These are phyloP conservation scores for Phortica magna DNA, from an alignment of 2,888 invertebrate genomes.

Conservation along the genomic window DNA sequence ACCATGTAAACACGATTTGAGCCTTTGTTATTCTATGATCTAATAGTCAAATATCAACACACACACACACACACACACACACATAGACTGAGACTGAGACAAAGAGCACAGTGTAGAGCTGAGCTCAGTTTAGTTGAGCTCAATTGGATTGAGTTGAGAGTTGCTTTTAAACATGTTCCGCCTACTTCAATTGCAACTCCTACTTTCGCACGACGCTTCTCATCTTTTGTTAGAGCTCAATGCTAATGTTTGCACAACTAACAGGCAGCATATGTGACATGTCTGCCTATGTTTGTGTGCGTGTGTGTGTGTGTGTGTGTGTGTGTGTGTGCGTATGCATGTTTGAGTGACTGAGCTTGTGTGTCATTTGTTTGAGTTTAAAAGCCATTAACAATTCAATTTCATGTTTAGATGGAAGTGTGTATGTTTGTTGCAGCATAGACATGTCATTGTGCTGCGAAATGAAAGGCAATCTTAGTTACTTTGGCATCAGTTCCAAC, in stretches of 20 bases:
- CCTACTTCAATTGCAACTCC: slow-evolving; percentile 7
- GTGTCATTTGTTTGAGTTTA: slow-evolving; percentile 29
- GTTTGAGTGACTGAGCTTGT: slow-evolving; percentile 12
- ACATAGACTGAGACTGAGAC: background rate
- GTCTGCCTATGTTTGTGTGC: background rate
- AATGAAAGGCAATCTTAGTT: background rate
- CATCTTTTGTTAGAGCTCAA: background rate
- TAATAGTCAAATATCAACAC: slow-evolving; percentile 44
- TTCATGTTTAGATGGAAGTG: background rate
- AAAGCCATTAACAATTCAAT: slow-evolving; percentile 33
- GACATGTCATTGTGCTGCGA: too few relatives aligned
- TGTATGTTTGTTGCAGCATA: slow-evolving; percentile 19
- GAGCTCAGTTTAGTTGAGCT: background rate
- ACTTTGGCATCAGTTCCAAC: background rate
- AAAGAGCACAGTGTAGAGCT: background rate
- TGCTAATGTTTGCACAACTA: slow-evolving; percentile 19
- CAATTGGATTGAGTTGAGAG: background rate
- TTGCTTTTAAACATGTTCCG: background rate
- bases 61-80: background rate
- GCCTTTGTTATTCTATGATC: slow-evolving; percentile 49
- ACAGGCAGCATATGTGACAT: slow-evolving; percentile 22
- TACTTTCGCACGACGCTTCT: background rate
- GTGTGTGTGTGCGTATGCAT: background rate
- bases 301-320: slow-evolving; percentile 8
- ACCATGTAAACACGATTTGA: slow-evolving; percentile 44